Conservation (phyloP, 2,113 vertebrate species). For the Sphyrna mokarran region DNA sequence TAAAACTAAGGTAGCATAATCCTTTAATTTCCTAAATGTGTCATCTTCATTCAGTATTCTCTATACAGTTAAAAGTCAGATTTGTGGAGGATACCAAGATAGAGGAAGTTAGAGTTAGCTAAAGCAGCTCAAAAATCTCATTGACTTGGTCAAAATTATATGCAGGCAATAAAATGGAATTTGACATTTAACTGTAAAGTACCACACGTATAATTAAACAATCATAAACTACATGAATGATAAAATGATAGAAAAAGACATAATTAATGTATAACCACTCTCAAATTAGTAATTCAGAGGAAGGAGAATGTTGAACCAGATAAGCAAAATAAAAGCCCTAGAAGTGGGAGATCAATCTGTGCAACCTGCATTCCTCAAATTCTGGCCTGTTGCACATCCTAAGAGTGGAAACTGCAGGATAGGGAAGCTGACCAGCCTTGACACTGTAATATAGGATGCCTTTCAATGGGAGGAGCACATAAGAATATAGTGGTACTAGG, state of each 20-base stretch:
- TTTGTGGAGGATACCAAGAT: not conserved
- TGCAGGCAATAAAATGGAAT: not conserved
- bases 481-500: too few relatives aligned
- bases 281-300: not conserved
- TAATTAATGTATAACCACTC: not conserved
- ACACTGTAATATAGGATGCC: too few relatives aligned
- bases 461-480: too few relatives aligned
- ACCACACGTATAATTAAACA: not conserved
- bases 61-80: not conserved
- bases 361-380: not conserved
- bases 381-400: not conserved
- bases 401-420: too few relatives aligned
- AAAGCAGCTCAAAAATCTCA: not conserved
- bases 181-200: not conserved
- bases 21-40: not conserved
- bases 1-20: not conserved
- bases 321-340: not conserved
- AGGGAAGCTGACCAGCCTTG: too few relatives aligned
- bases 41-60: not conserved
- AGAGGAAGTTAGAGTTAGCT: not conserved
- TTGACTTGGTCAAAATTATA: not conserved
- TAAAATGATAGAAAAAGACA: not conserved
- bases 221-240: not conserved
- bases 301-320: not conserved
- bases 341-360: not conserved